phyloP scores from a whole-genome alignment of 1,140 invertebrate genomes.

The Ectropis grisescens region DNA sequence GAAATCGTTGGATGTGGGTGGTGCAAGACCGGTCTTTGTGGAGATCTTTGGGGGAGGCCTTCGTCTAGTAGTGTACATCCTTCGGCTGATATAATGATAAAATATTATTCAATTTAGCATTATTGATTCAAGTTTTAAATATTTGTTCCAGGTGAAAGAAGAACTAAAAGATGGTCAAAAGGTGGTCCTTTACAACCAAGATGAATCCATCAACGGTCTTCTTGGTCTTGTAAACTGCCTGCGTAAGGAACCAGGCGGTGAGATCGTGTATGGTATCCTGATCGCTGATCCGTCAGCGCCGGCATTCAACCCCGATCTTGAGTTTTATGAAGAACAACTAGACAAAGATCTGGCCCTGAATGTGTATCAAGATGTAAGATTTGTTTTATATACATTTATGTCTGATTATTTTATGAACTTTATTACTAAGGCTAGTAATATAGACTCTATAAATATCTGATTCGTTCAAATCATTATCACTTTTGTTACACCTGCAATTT shows the following conservation, averaged over 20 bases:
- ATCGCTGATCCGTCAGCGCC: conserved; percentile 77
- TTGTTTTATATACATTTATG: too few species aligned
- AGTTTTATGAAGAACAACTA: conserved; percentile 77
- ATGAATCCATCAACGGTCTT: conserved; percentile 80
- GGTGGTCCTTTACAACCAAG: conserved; percentile 73
- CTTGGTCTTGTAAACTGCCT: conserved; percentile 87
- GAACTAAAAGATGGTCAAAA: conserved; percentile 69
- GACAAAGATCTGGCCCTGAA: conserved; percentile 86
- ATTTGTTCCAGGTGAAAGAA: conserved; percentile 67
- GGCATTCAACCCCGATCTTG: conserved; percentile 73
- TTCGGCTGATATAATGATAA: too few species aligned
- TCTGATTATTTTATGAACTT: too few species aligned
- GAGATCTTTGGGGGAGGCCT: too few species aligned
- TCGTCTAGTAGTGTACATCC: too few species aligned
- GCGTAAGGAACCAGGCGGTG: conserved; percentile 77
- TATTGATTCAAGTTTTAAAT: conserved; percentile 37
- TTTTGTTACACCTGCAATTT: too few species aligned
- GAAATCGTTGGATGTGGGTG: too few species aligned
- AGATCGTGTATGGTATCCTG: conserved; percentile 73
- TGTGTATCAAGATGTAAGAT: conserved; percentile 76
- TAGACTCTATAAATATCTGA: too few species aligned
- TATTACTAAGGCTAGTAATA: too few species aligned
- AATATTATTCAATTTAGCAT: conserved; percentile 40
- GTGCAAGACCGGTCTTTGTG: too few species aligned
- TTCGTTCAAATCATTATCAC: too few species aligned